phyloP scores from a whole-genome alignment of 2,888 invertebrate species.

The Arge pagana region DNA sequence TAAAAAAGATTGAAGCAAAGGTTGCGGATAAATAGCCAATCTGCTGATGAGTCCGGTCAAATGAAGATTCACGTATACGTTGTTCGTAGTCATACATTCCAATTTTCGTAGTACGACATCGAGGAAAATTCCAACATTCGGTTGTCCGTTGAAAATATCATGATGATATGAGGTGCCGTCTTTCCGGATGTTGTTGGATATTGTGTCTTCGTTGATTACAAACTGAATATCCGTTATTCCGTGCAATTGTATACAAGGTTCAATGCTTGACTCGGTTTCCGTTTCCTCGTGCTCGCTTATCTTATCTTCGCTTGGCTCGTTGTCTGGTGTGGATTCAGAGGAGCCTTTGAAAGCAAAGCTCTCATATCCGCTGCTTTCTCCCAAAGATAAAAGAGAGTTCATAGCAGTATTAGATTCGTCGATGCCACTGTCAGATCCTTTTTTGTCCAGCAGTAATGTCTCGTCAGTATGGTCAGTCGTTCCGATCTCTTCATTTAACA shows the following conservation, averaged over 20 bases:
- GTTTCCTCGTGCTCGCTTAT: conserved; percentile 38
- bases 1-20: conserved; percentile 83
- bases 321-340: conserved; percentile 58
- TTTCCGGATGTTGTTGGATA: conserved; percentile 30
- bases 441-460: conserved; percentile 28
- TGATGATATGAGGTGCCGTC: conserved; percentile 30
- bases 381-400: conserved; percentile 72
- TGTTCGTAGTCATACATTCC: conserved; percentile 82
- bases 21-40: conserved; percentile 86
- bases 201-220: conserved; percentile 12
- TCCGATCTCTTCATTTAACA: conserved; percentile 46
- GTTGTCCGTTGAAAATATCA: conserved; percentile 50
- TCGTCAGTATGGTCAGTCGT: conserved; percentile 11
- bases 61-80: conserved; percentile 83
- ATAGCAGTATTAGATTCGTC: conserved; percentile 49
- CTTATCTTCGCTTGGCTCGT: conserved; percentile 49
- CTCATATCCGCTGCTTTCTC: conserved; percentile 80
- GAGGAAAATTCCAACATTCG: conserved; percentile 66
- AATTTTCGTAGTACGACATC: conserved; percentile 80
- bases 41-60: conserved; percentile 86
- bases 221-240: conserved; percentile 22
- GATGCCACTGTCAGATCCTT: conserved; percentile 33
- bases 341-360: conserved; percentile 63
- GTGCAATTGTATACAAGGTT: conserved; percentile 32
- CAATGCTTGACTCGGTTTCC: conserved; percentile 26